Evolutionary conservation across 1,140 invertebrate genomes (phyloP).

Genomic region (Caenorhabditis inopinata): DNA sequence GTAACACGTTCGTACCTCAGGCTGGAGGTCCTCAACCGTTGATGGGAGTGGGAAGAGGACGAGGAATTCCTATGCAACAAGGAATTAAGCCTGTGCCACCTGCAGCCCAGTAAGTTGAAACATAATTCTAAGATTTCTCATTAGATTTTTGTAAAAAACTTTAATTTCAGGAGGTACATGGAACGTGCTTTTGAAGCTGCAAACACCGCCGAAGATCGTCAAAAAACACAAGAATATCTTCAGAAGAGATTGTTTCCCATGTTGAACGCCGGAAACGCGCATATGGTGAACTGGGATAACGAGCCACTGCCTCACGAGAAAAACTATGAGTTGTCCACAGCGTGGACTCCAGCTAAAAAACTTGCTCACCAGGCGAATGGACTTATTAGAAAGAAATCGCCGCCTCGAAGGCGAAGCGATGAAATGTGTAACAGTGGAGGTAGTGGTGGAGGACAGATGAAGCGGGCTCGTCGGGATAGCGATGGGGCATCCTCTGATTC

Average conservation of each 20-base stretch:
- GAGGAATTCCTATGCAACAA: background rate
- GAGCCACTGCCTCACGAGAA: slow-evolving; percentile 54
- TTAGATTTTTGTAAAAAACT: background rate
- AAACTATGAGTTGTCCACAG: slow-evolving; percentile 45
- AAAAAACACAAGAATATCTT: slow-evolving; percentile 50
- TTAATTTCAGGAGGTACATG: slow-evolving; percentile 47
- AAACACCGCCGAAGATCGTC: slow-evolving; percentile 43
- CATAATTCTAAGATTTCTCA: background rate
- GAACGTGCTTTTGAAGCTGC: slow-evolving; percentile 50
- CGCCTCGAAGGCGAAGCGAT: slow-evolving; percentile 8
- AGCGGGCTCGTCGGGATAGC: slow-evolving; percentile 18
- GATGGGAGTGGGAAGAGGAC: background rate
- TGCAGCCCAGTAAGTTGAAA: background rate
- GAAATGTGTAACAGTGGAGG: background rate
- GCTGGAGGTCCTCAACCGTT: slow-evolving; percentile 21
- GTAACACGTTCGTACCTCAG: background rate
- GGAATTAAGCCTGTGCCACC: background rate
- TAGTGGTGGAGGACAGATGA: slow-evolving; percentile 9
- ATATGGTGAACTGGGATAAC: slow-evolving; percentile 53
- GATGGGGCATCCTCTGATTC: slow-evolving; percentile 21
- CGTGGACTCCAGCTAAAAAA: slow-evolving; percentile 47
- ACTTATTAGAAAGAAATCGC: slow-evolving; percentile 20
- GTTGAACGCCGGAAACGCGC: slow-evolving; percentile 52
- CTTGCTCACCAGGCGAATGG: slow-evolving; percentile 3
- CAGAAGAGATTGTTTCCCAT: slow-evolving; percentile 47